phyloP scores from a whole-genome alignment of 1,140 invertebrate species.

The Magallana angulata region DNA sequence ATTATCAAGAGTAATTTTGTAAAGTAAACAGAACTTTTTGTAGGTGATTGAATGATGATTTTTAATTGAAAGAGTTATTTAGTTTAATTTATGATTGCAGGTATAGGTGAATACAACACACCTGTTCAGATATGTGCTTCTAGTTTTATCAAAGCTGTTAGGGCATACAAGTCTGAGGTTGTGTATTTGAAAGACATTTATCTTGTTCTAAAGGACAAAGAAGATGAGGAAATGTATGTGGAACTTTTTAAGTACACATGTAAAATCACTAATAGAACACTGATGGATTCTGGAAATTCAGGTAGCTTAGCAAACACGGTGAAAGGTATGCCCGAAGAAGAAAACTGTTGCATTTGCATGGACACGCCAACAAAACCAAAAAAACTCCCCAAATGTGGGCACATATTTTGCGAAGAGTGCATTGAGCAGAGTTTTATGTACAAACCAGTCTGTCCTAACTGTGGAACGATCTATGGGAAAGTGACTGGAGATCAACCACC shows the following conservation, averaged over 20 bases:
- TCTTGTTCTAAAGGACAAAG: background rate
- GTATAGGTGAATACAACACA: background rate
- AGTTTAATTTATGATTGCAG: background rate
- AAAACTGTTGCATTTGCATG: slow-evolving; percentile 28
- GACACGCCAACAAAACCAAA: slow-evolving; percentile 9
- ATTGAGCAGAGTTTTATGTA: slow-evolving; percentile 51
- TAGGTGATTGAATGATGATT: too few species aligned
- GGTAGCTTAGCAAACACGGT: background rate
- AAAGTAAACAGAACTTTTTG: too few species aligned
- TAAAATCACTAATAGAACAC: too few species aligned
- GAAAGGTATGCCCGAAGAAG: background rate
- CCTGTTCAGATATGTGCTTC: background rate
- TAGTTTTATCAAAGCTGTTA: background rate
- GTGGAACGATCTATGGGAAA: slow-evolving; percentile 55
- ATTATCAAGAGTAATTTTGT: too few species aligned
- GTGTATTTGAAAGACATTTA: background rate
- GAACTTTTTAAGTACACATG: background rate
- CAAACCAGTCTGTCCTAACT: slow-evolving; percentile 56
- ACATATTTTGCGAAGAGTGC: slow-evolving; percentile 50
- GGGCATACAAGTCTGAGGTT: background rate
- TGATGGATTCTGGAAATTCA: too few species aligned
- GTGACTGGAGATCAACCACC: slow-evolving; percentile 59
- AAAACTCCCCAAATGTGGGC: slow-evolving; percentile 24
- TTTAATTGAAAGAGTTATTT: too few species aligned
- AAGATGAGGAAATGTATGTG: background rate